Evolutionary conservation across 1,140 invertebrate genomes (phyloP), one percentile per base, ranked within the genome.

Genomic region (Drosophila paulistorum): DNA sequence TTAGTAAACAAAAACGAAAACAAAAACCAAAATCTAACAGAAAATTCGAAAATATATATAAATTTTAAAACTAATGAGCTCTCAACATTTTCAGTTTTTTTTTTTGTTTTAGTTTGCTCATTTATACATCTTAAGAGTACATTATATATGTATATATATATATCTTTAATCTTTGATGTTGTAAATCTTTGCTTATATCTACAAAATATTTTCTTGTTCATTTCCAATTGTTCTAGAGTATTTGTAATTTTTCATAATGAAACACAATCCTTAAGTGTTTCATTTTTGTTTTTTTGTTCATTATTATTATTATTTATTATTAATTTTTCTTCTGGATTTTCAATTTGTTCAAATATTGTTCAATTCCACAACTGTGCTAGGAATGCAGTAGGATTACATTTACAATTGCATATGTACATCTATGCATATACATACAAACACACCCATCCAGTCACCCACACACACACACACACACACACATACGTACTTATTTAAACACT

Each of bases 331-430:
- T 35, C 14, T 61, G 17, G 59, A 60, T 33, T 76, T 69, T 71
- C 76, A 60, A 23, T 76, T 69, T 71, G 76, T 85, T 85, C 82
- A 84, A 84, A 87, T 79, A 69, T 82, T 82, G 54, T 79, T 86
- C 83, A 86, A 86, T 86, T 86, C 83, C 83, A 86, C 79, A 86
- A 86, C 83, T 87, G 83, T 86, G 83, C 83, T 86, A 86, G 83
- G 83, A 86, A 86, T 86, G 82, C 82, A 86, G 82, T 86, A 81
- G 70, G 67, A 76, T 81, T 68, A 81, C 65, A 85, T 62, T 67
- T 85, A 80, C 59, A 77, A 62, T 61, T 84, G 72, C 17, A 76
- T 63, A 71, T 72, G 59, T 42, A 35, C 48, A 26, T n/a, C 11
- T 33, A 14, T 35, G 39, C 57, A 68, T 20, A 51, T 20, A 69